Evolutionary conservation across 2,113 vertebrate species (phyloP), one percentile per base, ranked within the genome.

Genomic region (Tympanuchus pallidicinctus): DNA sequence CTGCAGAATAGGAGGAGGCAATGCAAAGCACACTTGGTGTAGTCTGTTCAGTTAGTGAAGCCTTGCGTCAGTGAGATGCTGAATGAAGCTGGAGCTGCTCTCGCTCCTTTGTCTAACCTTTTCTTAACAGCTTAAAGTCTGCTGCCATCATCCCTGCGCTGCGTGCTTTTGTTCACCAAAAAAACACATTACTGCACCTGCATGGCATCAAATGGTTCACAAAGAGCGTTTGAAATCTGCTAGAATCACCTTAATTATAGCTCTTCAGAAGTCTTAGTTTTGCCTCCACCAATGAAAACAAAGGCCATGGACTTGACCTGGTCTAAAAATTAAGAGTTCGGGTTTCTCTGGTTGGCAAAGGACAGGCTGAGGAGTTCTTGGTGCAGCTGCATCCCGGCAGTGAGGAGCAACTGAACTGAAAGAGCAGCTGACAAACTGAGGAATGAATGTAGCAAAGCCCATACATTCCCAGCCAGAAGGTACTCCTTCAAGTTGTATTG

Each of bases 211-310:
- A 54, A 42, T 30, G 72, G 6, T 88, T 92, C 50, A 36, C 87
- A 70, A 25, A 86, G 86, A 66, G 82, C 76, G 13, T 57, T 52
- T 94, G 94, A 47, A 61, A 65, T 77, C 91, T 89, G 12, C 84
- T 91, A 71, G 87, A 93, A n/a, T 66, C 69, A 89, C 89, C 75
- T 75, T 94, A 90, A 84, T 93, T 82, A 88, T 88, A 25, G 7
- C 92, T 90, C 79, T 90, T 73, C 92, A 82, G 52, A 88, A 63
- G 79, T 86, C 96, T 96, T 89, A 5, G 0, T 95, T 96, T 95
- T 78, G 96, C 96, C 95, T 95, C 66, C 42, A 2, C 87, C 94
- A 82, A 84, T 75, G 94, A 78, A 89, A 92, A 40, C 90, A 90
- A 73, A 82, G 72, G 7, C 84, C 57, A 2, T 38, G 84, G 56